These are phyloP conservation scores for Trochalopteron elliotii DNA, from an alignment of 2,113 vertebrate species.

Conservation along the genomic window DNA sequence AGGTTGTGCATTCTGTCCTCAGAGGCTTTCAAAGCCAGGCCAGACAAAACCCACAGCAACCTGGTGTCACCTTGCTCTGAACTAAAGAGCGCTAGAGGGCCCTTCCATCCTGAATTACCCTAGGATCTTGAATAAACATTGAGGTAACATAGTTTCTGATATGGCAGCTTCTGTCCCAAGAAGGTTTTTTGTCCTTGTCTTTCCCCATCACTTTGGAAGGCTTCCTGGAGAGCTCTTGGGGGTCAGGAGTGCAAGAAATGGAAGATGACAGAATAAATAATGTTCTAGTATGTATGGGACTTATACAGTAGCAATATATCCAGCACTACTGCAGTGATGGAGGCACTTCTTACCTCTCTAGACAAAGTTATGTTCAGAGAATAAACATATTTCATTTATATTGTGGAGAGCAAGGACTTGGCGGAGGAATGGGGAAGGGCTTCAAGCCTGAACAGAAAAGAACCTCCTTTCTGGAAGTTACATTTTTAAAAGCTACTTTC, in stretches of 20 bases:
- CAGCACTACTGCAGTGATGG: neutral
- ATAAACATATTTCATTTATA: neutral
- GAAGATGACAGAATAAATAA: neutral
- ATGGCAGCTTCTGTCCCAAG: neutral
- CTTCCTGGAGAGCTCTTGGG: fast-evolving
- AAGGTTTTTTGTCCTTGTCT: neutral
- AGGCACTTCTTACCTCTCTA: neutral
- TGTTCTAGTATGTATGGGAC: neutral
- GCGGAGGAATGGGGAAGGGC: neutral
- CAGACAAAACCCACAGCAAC: neutral
- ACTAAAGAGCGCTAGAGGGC: neutral
- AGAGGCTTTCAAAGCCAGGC: neutral
- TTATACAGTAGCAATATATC: neutral
- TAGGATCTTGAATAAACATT: neutral
- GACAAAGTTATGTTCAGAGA: neutral
- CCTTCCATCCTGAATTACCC: neutral
- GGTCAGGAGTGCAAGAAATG: fast-evolving
- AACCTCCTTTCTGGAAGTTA: neutral
- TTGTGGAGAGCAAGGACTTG: neutral
- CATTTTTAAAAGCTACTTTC: neutral
- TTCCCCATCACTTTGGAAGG: neutral
- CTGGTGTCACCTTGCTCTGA: neutral
- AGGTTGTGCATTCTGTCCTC: neutral
- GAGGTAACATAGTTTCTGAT: neutral
- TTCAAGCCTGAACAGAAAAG: neutral